Conservation (phyloP, 2,888 invertebrate genomes). For the Erebia ligea region DNA sequence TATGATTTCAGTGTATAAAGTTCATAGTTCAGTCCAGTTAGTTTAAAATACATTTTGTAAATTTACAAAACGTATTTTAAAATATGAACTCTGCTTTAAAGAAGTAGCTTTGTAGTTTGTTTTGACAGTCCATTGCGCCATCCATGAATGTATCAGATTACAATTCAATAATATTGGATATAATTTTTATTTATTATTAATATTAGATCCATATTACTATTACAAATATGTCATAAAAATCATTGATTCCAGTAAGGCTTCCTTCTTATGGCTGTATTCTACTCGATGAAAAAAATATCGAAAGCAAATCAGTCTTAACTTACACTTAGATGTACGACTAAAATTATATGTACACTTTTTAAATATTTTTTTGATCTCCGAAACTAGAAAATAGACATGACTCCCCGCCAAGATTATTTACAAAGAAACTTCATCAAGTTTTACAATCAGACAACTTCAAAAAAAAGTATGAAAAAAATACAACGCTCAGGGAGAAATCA, state of each 20-base stretch:
- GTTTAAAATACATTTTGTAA: not conserved
- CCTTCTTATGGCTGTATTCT: constrained; percentile 31
- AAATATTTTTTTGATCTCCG: constrained; percentile 47
- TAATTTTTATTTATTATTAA: too few species aligned
- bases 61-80: not conserved
- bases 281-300: constrained; percentile 39
- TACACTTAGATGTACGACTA: constrained; percentile 70
- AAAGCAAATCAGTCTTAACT: constrained; percentile 81
- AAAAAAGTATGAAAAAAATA: constrained; percentile 20
- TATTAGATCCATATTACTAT: not conserved
- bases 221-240: not conserved
- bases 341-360: constrained; percentile 50
- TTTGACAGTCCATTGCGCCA: too few species aligned
- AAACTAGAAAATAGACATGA: constrained; percentile 39
- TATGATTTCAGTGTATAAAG: too few species aligned
- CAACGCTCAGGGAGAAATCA: constrained; percentile 45
- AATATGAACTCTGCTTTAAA: not conserved
- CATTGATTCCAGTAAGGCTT: not conserved
- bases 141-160: too few species aligned
- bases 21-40: too few species aligned
- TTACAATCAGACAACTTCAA: not conserved
- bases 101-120: not conserved
- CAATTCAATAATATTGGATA: too few species aligned
- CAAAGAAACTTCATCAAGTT: constrained; percentile 34
- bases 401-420: constrained; percentile 50